These are phyloP conservation scores for Diaperis boleti DNA, from an alignment of 2,888 invertebrate species.

Conservation along the genomic window DNA sequence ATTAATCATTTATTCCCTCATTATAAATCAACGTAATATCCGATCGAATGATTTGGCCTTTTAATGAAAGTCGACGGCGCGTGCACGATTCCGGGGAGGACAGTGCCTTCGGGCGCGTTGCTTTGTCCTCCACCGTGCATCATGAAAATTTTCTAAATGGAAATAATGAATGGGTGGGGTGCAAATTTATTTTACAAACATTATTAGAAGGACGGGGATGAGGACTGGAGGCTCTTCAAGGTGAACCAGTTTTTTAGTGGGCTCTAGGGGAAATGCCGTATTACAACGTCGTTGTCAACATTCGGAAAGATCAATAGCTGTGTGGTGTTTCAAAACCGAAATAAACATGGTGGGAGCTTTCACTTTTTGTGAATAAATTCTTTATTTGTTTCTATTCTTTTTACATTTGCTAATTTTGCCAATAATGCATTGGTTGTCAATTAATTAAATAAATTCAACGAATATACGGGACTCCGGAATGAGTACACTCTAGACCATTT, in stretches of 20 bases:
- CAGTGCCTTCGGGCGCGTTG: conserved; percentile 19
- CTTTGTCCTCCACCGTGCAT: conserved; percentile 32
- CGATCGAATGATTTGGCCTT: conserved; percentile 22
- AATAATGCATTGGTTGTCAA: no score
- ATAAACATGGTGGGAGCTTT: no score
- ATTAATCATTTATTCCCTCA: no score
- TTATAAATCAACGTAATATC: conserved; percentile 17
- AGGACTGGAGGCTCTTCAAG: neutral
- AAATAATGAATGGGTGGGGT: conserved; percentile 31
- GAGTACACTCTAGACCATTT: no score
- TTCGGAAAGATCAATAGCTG: neutral
- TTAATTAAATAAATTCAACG: no score
- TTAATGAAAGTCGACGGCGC: conserved; percentile 36
- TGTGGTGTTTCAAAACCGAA: neutral
- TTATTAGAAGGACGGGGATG: conserved; percentile 3
- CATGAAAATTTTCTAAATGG: conserved; percentile 35
- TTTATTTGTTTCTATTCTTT: no score
- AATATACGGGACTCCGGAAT: no score
- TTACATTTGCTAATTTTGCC: no score
- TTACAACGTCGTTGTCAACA: conserved; percentile 4
- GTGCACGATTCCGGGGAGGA: conserved; percentile 16
- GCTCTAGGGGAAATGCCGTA: neutral
- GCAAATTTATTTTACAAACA: conserved; percentile 30
- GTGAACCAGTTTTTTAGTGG: conserved; percentile 3
- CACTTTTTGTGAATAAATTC: no score